Conservation (phyloP, 2,113 vertebrate species). For the Brachyhypopomus occidentalis region DNA sequence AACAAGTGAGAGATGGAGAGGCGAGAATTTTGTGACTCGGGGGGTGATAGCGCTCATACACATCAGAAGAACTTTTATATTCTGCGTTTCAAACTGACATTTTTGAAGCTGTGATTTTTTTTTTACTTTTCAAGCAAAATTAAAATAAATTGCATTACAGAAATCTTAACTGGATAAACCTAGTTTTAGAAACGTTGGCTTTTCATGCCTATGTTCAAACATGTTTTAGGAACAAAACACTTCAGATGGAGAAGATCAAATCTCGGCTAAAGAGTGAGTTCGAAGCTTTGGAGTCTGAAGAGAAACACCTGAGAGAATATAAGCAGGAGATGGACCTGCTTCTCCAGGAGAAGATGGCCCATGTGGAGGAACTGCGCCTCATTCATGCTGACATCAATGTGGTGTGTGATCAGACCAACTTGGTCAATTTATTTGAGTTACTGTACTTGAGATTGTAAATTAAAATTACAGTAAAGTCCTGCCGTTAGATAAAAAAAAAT, state of each 20-base stretch:
- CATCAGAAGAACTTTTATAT: background rate
- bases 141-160: too few species aligned
- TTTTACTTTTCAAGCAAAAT: too few species aligned
- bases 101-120: too few species aligned
- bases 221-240: constrained; percentile 86
- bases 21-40: too few species aligned
- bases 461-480: background rate
- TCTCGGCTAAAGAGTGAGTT: constrained; percentile 93
- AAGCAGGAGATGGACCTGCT: constrained; percentile 98
- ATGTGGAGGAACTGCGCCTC: constrained; percentile 93
- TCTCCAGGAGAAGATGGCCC: constrained; percentile 98
- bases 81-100: too few species aligned
- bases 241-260: constrained; percentile 99
- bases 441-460: background rate
- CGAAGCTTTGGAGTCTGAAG: constrained; percentile 94
- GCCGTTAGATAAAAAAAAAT: background rate
- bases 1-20: background rate
- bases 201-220: background rate
- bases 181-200: too few species aligned
- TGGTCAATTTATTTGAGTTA: background rate
- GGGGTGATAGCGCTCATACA: background rate
- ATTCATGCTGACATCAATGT: constrained; percentile 98
- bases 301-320: constrained; percentile 96
- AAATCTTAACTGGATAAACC: too few species aligned
- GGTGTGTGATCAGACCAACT: constrained; percentile 69